Conservation (phyloP, 2,888 invertebrate species). For the Sesia apiformis region DNA sequence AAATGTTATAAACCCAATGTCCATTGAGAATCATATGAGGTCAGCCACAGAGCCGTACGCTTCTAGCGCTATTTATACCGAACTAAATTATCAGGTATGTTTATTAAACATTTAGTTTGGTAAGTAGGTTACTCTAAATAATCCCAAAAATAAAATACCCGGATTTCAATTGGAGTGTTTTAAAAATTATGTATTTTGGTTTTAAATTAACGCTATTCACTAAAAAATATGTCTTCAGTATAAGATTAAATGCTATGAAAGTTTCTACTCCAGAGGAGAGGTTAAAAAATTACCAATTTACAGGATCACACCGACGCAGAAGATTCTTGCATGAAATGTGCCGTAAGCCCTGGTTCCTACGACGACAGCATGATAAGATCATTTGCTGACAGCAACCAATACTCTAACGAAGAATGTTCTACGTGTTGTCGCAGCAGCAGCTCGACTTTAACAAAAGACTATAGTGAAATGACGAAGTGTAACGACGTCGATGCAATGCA, state of each 20-base stretch:
- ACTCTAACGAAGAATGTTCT: constrained; percentile 66
- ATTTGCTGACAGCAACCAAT: constrained; percentile 60
- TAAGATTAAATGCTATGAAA: background rate
- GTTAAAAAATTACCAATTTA: constrained; percentile 8
- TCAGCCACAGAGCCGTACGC: constrained; percentile 81
- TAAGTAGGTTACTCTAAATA: too few species aligned
- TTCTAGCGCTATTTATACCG: constrained; percentile 79
- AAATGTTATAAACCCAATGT: constrained; percentile 43
- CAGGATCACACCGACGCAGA: constrained; percentile 68
- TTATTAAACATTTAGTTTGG: too few species aligned
- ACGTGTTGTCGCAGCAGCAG: constrained; percentile 64
- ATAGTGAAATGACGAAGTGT: constrained; percentile 69
- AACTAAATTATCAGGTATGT: constrained; percentile 58
- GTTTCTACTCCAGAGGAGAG: background rate
- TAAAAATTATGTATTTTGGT: background rate
- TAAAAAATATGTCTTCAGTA: background rate
- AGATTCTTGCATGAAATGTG: constrained; percentile 71
- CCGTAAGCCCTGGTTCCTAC: constrained; percentile 71
- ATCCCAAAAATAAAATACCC: too few species aligned
- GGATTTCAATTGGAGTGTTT: constrained; percentile 4
- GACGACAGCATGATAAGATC: constrained; percentile 70
- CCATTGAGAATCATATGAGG: constrained; percentile 47
- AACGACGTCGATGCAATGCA: constrained; percentile 52
- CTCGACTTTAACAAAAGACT: constrained; percentile 64
- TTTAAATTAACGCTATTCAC: background rate